Percentiles rank a stretch among this genome's conserved stretches.
These are phyloP conservation scores for Scleropages formosus DNA, from an alignment of 2,797 vertebrate genomes.

Conservation along the genomic window DNA sequence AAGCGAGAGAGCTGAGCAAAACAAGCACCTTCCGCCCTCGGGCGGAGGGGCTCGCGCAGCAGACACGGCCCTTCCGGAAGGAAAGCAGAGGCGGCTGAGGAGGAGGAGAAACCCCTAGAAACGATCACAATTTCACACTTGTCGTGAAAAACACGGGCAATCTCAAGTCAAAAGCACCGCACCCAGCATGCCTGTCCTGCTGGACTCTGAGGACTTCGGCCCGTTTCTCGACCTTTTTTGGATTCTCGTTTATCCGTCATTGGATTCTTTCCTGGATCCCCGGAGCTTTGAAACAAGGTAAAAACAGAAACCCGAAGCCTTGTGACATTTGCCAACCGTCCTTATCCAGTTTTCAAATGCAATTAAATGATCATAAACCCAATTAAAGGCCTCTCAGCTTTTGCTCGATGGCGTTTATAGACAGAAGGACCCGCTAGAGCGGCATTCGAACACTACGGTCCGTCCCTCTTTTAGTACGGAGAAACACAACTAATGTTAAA, in stretches of 20 bases:
- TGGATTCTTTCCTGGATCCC: neutral
- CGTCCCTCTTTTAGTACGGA: no score
- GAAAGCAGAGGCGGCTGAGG: no score
- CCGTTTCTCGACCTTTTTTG: neutral
- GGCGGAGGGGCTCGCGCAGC: no score
- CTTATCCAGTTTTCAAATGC: constrained; percentile 24
- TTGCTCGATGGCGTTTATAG: neutral
- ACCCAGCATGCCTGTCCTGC: no score
- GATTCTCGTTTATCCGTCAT: neutral
- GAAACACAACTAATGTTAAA: neutral
- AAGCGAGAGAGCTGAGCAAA: no score
- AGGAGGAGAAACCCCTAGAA: no score
- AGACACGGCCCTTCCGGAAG: no score
- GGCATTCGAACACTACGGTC: no score
- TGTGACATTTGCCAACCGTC: constrained; percentile 16
- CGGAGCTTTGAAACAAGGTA: neutral
- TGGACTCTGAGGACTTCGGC: neutral
- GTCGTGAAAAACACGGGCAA: no score
- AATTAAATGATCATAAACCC: constrained; percentile 30
- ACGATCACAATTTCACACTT: no score
- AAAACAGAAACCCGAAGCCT: constrained; percentile 27
- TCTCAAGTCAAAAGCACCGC: no score
- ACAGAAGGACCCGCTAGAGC: neutral
- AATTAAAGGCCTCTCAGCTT: constrained; percentile 20
- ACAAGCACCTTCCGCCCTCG: no score